A percentile compares a stretch with the other conserved stretches of the same genome.
phyloP scores from a whole-genome alignment of 2,113 vertebrate genomes.

The Chaetops frenatus region DNA sequence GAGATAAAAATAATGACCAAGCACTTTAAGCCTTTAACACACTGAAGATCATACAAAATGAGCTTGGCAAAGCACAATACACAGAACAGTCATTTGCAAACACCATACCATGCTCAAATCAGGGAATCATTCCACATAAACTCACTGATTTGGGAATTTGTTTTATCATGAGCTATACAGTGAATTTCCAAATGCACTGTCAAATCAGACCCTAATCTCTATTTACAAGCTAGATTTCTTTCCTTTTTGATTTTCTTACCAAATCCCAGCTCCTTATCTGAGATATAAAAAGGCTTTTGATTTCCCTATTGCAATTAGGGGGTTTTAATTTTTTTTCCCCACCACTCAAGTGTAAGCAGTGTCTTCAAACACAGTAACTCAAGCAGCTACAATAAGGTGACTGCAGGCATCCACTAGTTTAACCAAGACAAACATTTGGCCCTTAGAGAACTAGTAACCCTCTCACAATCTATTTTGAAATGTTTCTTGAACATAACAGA shows the following conservation, averaged over 20 bases:
- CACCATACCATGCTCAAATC: not conserved
- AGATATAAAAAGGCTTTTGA: not conserved
- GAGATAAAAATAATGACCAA: conserved; percentile 47
- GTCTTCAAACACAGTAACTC: not conserved
- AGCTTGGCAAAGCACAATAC: conserved; percentile 9
- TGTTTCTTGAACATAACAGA: not conserved
- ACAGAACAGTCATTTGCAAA: conserved; percentile 1
- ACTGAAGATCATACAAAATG: conserved; percentile 10
- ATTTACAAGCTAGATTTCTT: not conserved
- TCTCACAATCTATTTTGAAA: not conserved
- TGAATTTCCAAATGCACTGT: not conserved
- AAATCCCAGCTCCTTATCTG: not conserved
- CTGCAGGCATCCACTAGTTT: not conserved
- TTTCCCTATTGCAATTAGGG: not conserved
- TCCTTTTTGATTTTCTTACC: not conserved
- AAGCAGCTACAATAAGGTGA: not conserved
- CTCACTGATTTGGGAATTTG: not conserved
- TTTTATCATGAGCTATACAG: not conserved
- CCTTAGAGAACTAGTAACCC: not conserved
- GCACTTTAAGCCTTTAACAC: not conserved
- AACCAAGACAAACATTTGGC: not conserved
- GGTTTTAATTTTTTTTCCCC: not conserved
- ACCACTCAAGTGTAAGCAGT: not conserved
- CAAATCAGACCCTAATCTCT: not conserved
- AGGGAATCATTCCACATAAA: not conserved